Conservation (phyloP, 2,888 invertebrate species). For the Ophion obscuratus region DNA sequence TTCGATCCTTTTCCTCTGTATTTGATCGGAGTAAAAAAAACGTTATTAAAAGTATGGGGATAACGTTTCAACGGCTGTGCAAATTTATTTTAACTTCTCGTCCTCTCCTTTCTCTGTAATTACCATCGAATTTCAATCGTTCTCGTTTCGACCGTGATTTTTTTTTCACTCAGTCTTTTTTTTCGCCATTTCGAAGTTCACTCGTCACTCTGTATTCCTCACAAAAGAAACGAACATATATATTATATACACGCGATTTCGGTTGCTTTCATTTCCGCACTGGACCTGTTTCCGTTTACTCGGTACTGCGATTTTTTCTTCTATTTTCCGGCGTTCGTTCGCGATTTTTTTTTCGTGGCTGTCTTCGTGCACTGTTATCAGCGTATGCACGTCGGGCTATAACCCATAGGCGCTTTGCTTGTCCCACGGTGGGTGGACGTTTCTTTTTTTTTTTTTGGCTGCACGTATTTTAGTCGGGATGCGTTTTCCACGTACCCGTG, state of each 20-base stretch:
- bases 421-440: slow-evolving; percentile 11
- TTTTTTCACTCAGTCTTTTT: slow-evolving; percentile 2
- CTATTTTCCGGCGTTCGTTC: slow-evolving; percentile 28
- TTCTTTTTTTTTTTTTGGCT: slow-evolving; percentile 26
- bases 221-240: slow-evolving; percentile 3
- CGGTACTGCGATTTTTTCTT: neutral
- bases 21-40: neutral
- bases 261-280: slow-evolving; percentile 54
- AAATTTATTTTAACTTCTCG: neutral
- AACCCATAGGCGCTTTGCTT: slow-evolving; percentile 31
- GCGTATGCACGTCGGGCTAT: neutral
- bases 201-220: neutral
- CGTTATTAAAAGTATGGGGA: neutral
- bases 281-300: slow-evolving; percentile 40
- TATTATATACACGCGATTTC: slow-evolving; percentile 27
- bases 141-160: neutral
- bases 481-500: slow-evolving; percentile 33
- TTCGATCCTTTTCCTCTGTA: neutral
- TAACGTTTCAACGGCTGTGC: neutral
- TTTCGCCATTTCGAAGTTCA: slow-evolving; percentile 8
- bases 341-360: slow-evolving; percentile 9
- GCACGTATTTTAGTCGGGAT: slow-evolving; percentile 12
- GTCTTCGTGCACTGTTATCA: slow-evolving; percentile 9
- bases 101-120: neutral
- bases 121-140: slow-evolving; percentile 9